Conservation (phyloP, 2,113 vertebrate species). For the Rhynchomys soricoides region DNA sequence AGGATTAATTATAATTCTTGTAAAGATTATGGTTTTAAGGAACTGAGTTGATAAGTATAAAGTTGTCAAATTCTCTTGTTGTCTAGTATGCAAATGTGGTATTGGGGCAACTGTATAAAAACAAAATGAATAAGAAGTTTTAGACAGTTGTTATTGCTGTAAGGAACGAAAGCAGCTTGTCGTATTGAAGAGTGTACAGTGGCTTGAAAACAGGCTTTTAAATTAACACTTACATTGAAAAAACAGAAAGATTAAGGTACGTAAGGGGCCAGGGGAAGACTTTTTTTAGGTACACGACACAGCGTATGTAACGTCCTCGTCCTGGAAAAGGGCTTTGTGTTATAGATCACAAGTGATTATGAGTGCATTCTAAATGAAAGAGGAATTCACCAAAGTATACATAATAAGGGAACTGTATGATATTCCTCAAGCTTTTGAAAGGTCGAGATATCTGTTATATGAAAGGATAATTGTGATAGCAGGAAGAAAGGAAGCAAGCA, state of each 20-base stretch:
- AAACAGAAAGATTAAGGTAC: background rate
- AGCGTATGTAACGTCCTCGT: background rate
- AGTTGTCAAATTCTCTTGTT: background rate
- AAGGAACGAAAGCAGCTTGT: background rate
- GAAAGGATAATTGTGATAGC: no score
- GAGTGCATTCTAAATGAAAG: background rate
- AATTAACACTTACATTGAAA: background rate
- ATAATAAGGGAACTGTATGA: background rate
- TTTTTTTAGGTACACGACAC: background rate
- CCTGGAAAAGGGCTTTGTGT: background rate
- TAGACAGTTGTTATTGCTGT: background rate
- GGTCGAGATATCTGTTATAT: background rate
- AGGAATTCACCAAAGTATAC: background rate
- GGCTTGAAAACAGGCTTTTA: background rate
- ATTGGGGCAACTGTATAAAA: background rate
- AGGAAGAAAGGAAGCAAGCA: background rate
- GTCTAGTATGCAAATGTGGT: background rate
- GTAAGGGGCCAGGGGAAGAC: background rate
- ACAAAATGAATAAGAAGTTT: background rate
- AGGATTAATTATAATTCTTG: background rate
- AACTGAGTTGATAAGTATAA: background rate
- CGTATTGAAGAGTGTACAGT: background rate
- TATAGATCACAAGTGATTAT: background rate
- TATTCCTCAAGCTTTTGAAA: background rate
- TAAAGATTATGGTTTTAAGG: background rate